phyloP scores from a whole-genome alignment of 2,797 vertebrate species.

The Silurus aristotelis region DNA sequence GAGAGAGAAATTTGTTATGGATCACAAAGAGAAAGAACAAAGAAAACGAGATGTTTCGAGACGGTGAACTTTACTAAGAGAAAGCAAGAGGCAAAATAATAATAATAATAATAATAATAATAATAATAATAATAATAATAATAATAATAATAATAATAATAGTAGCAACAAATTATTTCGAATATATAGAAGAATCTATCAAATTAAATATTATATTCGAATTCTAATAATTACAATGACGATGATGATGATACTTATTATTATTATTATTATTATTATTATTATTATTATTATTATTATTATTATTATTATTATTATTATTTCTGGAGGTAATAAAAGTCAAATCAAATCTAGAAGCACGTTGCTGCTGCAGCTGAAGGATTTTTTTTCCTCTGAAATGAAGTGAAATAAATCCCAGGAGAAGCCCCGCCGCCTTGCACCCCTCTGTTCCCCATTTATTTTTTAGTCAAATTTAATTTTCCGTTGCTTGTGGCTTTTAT shows the following conservation, averaged over 20 bases:
- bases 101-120: not conserved
- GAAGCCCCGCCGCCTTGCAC: not conserved
- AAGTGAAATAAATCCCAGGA: not conserved
- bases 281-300: conserved; percentile 3
- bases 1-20: not conserved
- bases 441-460: conserved; percentile 66
- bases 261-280: not conserved
- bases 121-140: not conserved
- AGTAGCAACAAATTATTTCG: not conserved
- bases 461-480: conserved; percentile 70
- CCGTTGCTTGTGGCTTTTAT: conserved; percentile 42
- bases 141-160: not conserved
- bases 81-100: not conserved
- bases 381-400: not conserved
- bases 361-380: not conserved
- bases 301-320: too few species aligned
- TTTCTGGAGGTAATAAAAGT: not conserved
- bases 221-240: not conserved
- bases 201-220: not conserved
- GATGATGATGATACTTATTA: not conserved
- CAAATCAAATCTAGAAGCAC: not conserved
- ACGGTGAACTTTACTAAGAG: not conserved
- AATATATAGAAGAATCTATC: not conserved
- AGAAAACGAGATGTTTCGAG: not conserved
- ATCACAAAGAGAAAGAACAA: not conserved